Base-by-base conservation (phyloP, 1,140 invertebrate species). In the Lucilia cuprina region DNA sequence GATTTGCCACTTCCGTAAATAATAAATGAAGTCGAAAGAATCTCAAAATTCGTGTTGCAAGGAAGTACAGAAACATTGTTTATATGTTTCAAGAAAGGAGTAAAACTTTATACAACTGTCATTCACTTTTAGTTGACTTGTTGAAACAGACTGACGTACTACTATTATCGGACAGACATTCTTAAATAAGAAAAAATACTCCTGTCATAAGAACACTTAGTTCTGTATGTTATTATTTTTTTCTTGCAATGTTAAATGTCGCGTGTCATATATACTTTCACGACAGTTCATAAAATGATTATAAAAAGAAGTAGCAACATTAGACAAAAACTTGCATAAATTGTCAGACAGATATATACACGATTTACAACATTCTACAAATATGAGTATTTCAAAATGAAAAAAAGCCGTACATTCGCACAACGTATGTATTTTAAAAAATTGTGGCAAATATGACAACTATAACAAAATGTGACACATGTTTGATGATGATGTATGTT, bases 381-480 rank as follows among this genome's bases (percentile, higher is more conserved):
- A 2, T 41, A 5, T 41, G 5, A 41, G 41, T 41, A 10, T 41
- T 41, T 7, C 41, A 10, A 41, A 41, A 10, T 41, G 41, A 41
- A 41, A 41, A 41, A 41, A 41, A 41, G 0, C 12, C 12, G 17
- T 5, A 17, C 50, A 55, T 55, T 70, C 65, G 4, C 1, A 21
- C 19, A 70, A 70, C 21, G 7, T 34, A 47, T 41, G 41, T 5
- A 75, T 47, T 5, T 78, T 41, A 41, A 41, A 41, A 41, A 41
- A 14, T 55, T 25, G 41, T 49, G 77, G 19, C 41, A 49, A 49
- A 49, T n/a, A 50, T 50, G 41, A 80, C 17, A 41, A 49, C 41
- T 80, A 25, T 17, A 49, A 49, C 77, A 5, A 80, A 80, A 80
- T 47, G 49, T 80, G 77, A 80, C 77, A 80, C n/a, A 49, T 80